Base-by-base conservation (phyloP, 2,797 vertebrate genomes). In the Ara ararauna region DNA sequence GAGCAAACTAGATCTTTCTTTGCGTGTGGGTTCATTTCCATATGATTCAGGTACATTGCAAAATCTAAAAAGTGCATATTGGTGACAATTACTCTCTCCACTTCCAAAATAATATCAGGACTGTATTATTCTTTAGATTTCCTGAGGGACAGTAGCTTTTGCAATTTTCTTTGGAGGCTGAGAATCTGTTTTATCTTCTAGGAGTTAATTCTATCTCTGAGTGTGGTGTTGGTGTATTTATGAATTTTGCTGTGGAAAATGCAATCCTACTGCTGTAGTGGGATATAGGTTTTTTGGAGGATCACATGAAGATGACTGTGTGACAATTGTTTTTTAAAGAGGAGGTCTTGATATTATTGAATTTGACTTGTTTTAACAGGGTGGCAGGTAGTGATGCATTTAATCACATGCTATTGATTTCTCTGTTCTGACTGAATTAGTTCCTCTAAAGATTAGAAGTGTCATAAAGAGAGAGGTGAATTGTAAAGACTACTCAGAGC, bases 401-500 rank as follows among this genome's bases (percentile, higher is more conserved):
- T 90, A 79, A 76, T 89, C 87, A 90, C 7, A n/a, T 61, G 40
- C 8, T 87, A 45, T 94, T 84, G 85, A 94, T 94, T 91, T 61
- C 61, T 86, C 56, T 85, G 56, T 79, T 95, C 77, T 68, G 70
- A 45, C 67, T 83, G 58, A 87, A 93, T 80, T 92, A 87, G n/a
- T 67, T 90, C 68, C 78, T 80, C 77, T 78, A 66, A 74, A 72
- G 71, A 82, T 91, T 79, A 71, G 40, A 61, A 79, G 38, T 34
- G 24, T 84, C 75, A 62, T 85, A 80, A 75, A 75, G 54, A 80
- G 58, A 76, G 34, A 87, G 27, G 27, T 60, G n/a, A 51, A 30
- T 38, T 82, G 13, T 53, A 76, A 88, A 90, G 40, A 76, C 71
- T 67, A 11, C 32, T 85, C 44, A 54, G 56, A 89, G 60, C 13